Evolutionary conservation across 1,140 invertebrate species (phyloP).

Genomic region (Platyscapa corneri): DNA sequence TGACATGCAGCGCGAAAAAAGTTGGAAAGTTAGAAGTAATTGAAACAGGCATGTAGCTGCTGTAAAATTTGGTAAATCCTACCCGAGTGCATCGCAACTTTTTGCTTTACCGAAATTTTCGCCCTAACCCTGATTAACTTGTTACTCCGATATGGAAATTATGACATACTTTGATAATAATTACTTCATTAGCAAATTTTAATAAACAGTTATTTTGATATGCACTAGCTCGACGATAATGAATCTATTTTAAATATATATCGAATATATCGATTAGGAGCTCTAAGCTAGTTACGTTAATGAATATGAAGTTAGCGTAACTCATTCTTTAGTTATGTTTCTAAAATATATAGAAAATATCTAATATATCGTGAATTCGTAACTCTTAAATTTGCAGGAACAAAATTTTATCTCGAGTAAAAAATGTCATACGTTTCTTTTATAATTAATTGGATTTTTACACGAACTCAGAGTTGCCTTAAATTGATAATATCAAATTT

Average conservation of each 20-base stretch:
- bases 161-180: neutral
- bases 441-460: no score
- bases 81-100: neutral
- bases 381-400: no score
- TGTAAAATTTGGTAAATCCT: neutral
- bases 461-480: no score
- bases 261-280: neutral
- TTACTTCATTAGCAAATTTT: neutral
- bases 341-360: no score
- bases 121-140: neutral
- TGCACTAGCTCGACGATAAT: neutral
- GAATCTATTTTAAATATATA: neutral
- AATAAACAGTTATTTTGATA: slow-evolving; percentile 4
- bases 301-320: neutral
- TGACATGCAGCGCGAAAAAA: no score
- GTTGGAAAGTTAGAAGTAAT: neutral
- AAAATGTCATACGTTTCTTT: no score
- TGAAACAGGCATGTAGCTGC: neutral
- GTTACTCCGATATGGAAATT: neutral
- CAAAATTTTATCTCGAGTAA: no score
- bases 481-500: no score
- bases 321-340: neutral
- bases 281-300: neutral
- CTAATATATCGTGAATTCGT: no score
- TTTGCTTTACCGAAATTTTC: neutral